A percentile compares a stretch with the other conserved stretches of the same genome.
Conservation (phyloP, 2,797 vertebrate genomes). For the Spea hammondii region DNA sequence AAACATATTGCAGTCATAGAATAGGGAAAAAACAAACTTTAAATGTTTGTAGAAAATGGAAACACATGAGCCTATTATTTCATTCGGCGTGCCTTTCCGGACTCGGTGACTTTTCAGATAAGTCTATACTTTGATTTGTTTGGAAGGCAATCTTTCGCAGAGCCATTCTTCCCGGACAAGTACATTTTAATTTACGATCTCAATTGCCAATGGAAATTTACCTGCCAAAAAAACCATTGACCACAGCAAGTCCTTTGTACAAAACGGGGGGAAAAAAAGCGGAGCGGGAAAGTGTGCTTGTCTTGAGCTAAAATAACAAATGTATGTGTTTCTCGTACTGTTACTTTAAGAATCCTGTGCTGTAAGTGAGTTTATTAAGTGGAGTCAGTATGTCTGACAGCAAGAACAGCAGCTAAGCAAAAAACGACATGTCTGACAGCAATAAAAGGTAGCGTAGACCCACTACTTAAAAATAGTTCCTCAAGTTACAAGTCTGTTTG, state of each 20-base stretch:
- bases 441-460: slow-evolving; percentile 54
- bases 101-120: not conserved
- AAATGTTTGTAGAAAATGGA: slow-evolving; percentile 6
- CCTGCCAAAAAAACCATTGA: slow-evolving; percentile 55
- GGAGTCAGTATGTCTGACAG: slow-evolving; percentile 72
- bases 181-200: slow-evolving; percentile 14
- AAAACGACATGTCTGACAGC: slow-evolving; percentile 62
- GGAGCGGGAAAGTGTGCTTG: slow-evolving; percentile 48
- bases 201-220: slow-evolving; percentile 45
- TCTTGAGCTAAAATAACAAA: slow-evolving; percentile 60
- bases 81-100: slow-evolving; percentile 8
- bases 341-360: slow-evolving; percentile 63
- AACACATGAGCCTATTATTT: slow-evolving; percentile 14
- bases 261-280: slow-evolving; percentile 35
- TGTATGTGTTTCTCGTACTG: slow-evolving; percentile 63
- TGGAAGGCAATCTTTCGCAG: slow-evolving; percentile 38
- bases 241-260: slow-evolving; percentile 51
- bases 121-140: slow-evolving; percentile 31
- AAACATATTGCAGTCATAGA: slow-evolving; percentile 1
- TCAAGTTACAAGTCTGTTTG: slow-evolving; percentile 58
- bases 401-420: slow-evolving; percentile 60
- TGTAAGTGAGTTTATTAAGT: slow-evolving; percentile 69
- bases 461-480: slow-evolving; percentile 61
- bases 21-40: not conserved
- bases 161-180: slow-evolving; percentile 37